Base-by-base conservation (phyloP, 2,888 invertebrate species). In the Atrina japonica region DNA sequence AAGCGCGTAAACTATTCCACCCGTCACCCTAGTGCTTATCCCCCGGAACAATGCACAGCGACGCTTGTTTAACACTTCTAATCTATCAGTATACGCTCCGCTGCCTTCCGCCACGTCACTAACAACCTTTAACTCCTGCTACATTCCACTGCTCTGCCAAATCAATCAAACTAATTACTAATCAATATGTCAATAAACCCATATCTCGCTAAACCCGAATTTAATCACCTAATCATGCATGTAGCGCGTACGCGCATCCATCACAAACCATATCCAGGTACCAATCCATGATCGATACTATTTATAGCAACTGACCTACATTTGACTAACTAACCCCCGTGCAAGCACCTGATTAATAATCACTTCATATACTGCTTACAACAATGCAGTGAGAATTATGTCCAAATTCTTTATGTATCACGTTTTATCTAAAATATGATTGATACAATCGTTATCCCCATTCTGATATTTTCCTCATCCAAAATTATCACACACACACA, bases 251-350 rank as follows among this genome's bases (percentile, higher is more conserved):
- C 25, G 52, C 27, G 27, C 21, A 47, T 47, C 47, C 47, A n/a
- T 18, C 47, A 6, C 18, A 18, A 47, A 6, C 3, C 21, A 5
- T 21, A 47, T 21, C 21, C 47, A 47, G 47, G 47, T 47, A 47
- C 47, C 21, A 47, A 35, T 49, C 61, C 64, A 70, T 68, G 66
- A 52, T 41, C 60, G 66, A 53, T 58, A 25, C 78, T 72, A 69
- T 67, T 70, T 71, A 69, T 78, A 78, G 75, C 56, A 66, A 69
- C 66, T 71, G 73, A 78, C 76, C 74, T 78, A 78, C 67, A 66
- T 63, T 11, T 35, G 25, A 73, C 35, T 35, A 5, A 35, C 35
- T 35, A 7, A 35, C 35, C 35, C 35, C 35, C 35, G 35, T 35
- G 35, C 35, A 35, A 7, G 35, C 11, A 35, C 35, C 35, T 35